Evolutionary conservation across 2,113 vertebrate genomes (phyloP), one percentile per base, ranked within the genome.

Genomic region (Oreotragus oreotragus): DNA sequence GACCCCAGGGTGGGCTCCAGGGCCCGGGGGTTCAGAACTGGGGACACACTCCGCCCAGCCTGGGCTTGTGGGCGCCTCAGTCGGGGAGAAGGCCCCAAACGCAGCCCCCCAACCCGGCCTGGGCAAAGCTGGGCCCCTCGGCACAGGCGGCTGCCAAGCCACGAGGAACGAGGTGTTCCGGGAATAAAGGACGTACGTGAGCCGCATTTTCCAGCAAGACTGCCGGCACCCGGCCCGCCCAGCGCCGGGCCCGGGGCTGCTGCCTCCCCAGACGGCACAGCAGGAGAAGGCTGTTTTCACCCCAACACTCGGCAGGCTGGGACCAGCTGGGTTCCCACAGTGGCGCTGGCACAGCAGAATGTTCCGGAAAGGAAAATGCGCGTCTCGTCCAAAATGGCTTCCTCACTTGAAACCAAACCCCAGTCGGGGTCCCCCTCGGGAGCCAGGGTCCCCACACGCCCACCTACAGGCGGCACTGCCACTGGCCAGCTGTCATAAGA

Each of bases 171-270:
- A 94, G 88, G 90, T 90, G 92, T 97, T 92, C 97, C 28, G 14
- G 76, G 90, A 95, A 95, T 36, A 66, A 94, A 96, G 70, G 89
- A 92, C 15, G 27, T 93, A 97, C 39, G n/a, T 94, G 98, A 95
- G 95, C 96, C 45, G 30, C 96, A 95, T 97, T 97, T 97, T 98
- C 98, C 98, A 98, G 97, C 94, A 30, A 83, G 81, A 57, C 49
- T 49, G 80, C 25, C 27, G 55, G 64, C 62, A 47, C 55, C 55
- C 4, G 7, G 80, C 33, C 51, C 9, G 7, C 51, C 79, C 39
- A 16, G 43, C 7, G 45, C 64, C 21, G 1, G 25, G n/a, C 60
- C 95, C 66, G 45, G 83, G 96, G 39, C 30, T 0, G 51, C 85
- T 45, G 1, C 66, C 97, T 87, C 84, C 96, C 94, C 91, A 87